phyloP scores from a whole-genome alignment of 2,113 vertebrate species.

The Actenoides lindsayi region DNA sequence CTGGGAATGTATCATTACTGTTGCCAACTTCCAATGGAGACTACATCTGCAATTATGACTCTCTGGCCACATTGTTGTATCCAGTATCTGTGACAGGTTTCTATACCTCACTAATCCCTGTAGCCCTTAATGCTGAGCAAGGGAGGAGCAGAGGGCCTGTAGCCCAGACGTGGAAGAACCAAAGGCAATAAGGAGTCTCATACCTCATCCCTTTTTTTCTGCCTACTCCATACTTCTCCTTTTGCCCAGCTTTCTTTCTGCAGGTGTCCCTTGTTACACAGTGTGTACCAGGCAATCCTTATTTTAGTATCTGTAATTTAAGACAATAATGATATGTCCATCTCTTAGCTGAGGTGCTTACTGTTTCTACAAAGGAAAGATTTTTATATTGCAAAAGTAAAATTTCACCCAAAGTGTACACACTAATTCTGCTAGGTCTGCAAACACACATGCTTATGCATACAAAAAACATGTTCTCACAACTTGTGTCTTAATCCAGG shows the following conservation, averaged over 20 bases:
- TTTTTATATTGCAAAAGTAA: neutral
- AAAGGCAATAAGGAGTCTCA: neutral
- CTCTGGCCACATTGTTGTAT: neutral
- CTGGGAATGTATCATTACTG: neutral
- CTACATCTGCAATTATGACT: neutral
- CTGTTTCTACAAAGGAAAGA: neutral
- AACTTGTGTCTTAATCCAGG: neutral
- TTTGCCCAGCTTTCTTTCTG: neutral
- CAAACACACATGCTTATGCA: accelerated
- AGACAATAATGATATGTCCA: neutral
- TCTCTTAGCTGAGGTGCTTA: neutral
- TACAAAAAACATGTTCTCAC: accelerated
- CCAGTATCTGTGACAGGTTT: neutral
- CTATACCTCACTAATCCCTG: neutral
- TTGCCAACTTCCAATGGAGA: neutral
- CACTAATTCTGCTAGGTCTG: neutral
- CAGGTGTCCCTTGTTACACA: neutral
- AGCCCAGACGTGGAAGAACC: neutral
- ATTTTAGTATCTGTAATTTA: neutral
- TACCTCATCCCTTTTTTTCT: neutral
- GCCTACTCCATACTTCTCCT: neutral
- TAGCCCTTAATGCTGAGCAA: neutral
- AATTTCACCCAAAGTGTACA: neutral
- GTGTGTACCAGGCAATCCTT: neutral
- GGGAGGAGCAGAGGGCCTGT: neutral